Percentiles rank a stretch among this genome's conserved stretches.
Evolutionary conservation across 2,113 vertebrate genomes (phyloP).

Genomic region (Clinocottus analis): DNA sequence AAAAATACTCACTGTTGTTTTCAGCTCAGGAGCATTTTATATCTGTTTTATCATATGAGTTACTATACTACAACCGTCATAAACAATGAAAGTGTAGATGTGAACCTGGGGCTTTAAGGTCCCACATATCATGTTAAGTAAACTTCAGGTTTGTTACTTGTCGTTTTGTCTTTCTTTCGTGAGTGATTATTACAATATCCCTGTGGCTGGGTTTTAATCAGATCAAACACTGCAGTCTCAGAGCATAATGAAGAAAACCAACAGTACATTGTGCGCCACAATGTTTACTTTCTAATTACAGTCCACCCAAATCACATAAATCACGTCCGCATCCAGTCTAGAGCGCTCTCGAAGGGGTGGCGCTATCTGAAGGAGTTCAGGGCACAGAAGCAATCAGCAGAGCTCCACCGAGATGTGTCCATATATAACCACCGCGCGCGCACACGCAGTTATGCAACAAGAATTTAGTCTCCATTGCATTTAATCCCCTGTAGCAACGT

Average conservation of each 20-base stretch:
- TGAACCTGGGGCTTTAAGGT: not conserved
- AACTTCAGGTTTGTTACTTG: slow-evolving; percentile 20
- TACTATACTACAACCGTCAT: not conserved
- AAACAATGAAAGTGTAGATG: not conserved
- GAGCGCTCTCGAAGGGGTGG: slow-evolving; percentile 55
- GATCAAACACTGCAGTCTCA: slow-evolving; percentile 46
- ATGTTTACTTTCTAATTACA: slow-evolving; percentile 71
- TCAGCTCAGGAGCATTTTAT: not conserved
- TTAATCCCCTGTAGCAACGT: slow-evolving; percentile 79
- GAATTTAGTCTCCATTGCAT: slow-evolving; percentile 80
- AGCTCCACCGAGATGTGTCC: slow-evolving; percentile 65
- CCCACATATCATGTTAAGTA: slow-evolving; percentile 4
- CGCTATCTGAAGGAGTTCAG: slow-evolving; percentile 61
- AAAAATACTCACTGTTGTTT: not conserved
- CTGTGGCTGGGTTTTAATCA: slow-evolving; percentile 52
- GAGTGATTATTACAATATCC: slow-evolving; percentile 50
- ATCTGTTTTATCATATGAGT: too few relatives aligned
- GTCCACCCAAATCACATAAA: slow-evolving; percentile 64
- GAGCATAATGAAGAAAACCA: slow-evolving; percentile 58
- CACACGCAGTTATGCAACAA: slow-evolving; percentile 64
- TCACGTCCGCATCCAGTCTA: slow-evolving; percentile 54
- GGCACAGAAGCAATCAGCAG: slow-evolving; percentile 72
- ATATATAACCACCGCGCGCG: slow-evolving; percentile 66
- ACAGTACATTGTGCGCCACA: slow-evolving; percentile 41
- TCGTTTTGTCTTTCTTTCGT: slow-evolving; percentile 18